Evolutionary conservation across 2,888 invertebrate genomes (phyloP).

Genomic region (Agonopterix alstromeriana): DNA sequence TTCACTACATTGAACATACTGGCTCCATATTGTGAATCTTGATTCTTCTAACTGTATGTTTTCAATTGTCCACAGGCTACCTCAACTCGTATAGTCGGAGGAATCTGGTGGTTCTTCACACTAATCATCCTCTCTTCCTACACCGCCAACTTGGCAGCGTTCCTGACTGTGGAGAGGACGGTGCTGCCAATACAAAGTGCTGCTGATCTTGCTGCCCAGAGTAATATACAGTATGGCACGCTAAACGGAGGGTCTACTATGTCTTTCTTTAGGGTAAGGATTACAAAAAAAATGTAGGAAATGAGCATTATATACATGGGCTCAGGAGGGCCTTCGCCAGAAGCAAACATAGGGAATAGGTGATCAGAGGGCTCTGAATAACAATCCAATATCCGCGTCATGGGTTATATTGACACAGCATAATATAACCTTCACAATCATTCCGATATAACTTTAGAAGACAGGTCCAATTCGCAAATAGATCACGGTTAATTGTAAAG

Average conservation of each 20-base stretch:
- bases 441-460: too few species aligned
- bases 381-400: too few species aligned
- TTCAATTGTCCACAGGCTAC: conserved; percentile 81
- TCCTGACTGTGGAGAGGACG: conserved; percentile 97
- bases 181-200: conserved; percentile 97
- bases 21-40: too few species aligned
- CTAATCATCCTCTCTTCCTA: conserved; percentile 98
- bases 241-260: conserved; percentile 96
- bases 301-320: too few species aligned
- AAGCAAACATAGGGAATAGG: too few species aligned
- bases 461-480: too few species aligned
- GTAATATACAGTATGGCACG: conserved; percentile 95
- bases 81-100: conserved; percentile 96
- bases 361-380: too few species aligned
- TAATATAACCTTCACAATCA: too few species aligned
- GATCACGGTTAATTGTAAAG: too few species aligned
- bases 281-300: background rate
- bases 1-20: too few species aligned
- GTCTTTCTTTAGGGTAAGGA: conserved; percentile 94
- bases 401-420: too few species aligned
- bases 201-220: conserved; percentile 96
- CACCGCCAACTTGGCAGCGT: conserved; percentile 98
- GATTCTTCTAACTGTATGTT: background rate
- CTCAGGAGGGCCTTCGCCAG: too few species aligned
- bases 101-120: conserved; percentile 99